Conservation (phyloP, 2,113 vertebrate species). For the Chloroceryle aenea region DNA sequence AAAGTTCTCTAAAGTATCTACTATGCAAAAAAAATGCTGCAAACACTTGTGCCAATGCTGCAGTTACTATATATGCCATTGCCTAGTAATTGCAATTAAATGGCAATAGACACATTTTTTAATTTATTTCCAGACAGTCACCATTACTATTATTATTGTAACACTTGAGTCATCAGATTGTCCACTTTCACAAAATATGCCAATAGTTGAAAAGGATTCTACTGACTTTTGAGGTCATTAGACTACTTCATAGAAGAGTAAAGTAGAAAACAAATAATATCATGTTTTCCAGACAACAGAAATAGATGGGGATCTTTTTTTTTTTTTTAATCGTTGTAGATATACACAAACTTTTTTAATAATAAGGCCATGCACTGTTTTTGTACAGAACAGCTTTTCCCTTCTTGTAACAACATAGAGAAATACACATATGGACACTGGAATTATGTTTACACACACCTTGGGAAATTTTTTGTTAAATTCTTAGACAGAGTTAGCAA, state of each 20-base stretch:
- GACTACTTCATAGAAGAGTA: background rate
- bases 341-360: background rate
- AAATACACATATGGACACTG: background rate
- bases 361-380: background rate
- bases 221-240: background rate
- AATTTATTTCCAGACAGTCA: background rate
- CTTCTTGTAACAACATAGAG: background rate
- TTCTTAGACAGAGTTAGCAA: background rate
- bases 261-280: background rate
- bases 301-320: background rate
- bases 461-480: background rate
- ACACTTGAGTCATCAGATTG: background rate
- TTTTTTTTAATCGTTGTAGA: background rate
- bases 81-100: background rate
- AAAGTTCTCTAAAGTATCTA: background rate
- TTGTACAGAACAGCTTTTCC: background rate
- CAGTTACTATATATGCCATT: background rate
- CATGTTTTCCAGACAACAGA: background rate
- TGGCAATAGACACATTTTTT: background rate
- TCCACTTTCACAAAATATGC: background rate
- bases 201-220: background rate
- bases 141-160: background rate
- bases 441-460: background rate
- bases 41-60: accelerated
- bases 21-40: background rate